Conservation (phyloP, 2,888 invertebrate species). For the Andrena flavipes region DNA sequence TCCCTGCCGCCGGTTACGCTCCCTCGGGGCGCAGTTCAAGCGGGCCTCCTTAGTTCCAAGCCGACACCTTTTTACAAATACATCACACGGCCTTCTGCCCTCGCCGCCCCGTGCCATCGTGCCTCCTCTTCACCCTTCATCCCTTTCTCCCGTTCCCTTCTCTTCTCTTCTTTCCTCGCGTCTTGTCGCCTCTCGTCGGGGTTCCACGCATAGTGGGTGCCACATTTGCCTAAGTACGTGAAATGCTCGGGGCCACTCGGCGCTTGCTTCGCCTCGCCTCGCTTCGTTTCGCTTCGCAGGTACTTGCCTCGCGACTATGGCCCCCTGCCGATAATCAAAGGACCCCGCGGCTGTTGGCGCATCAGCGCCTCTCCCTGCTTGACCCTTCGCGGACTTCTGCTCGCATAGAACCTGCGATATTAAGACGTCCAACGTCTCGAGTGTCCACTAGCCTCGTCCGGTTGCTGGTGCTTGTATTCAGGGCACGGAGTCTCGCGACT, state of each 20-base stretch:
- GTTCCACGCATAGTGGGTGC: slow-evolving; percentile 76
- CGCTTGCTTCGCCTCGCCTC: slow-evolving; percentile 63
- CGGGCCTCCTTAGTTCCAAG: slow-evolving; percentile 83
- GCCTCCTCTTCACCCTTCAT: slow-evolving; percentile 30
- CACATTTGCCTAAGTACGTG: slow-evolving; percentile 83
- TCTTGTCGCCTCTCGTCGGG: slow-evolving; percentile 10
- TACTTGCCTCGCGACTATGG: slow-evolving; percentile 58
- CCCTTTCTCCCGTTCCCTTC: background rate
- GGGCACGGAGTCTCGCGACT: background rate
- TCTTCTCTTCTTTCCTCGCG: slow-evolving; percentile 24
- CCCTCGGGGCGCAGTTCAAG: slow-evolving; percentile 82
- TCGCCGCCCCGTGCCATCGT: slow-evolving; percentile 46
- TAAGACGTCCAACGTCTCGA: no score
- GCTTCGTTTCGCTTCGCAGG: slow-evolving; percentile 65
- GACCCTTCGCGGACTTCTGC: background rate
- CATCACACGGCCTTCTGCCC: slow-evolving; percentile 83
- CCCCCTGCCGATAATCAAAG: slow-evolving; percentile 24
- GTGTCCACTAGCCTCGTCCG: no score
- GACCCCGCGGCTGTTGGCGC: slow-evolving; percentile 4
- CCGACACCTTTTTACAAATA: slow-evolving; percentile 85
- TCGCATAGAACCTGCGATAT: no score
- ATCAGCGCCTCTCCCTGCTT: background rate
- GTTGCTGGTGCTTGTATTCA: background rate
- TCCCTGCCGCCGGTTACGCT: slow-evolving; percentile 77
- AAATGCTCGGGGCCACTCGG: slow-evolving; percentile 79